These are phyloP conservation scores for Epinephelus moara DNA, from an alignment of 2,113 vertebrate genomes.

Conservation along the genomic window DNA sequence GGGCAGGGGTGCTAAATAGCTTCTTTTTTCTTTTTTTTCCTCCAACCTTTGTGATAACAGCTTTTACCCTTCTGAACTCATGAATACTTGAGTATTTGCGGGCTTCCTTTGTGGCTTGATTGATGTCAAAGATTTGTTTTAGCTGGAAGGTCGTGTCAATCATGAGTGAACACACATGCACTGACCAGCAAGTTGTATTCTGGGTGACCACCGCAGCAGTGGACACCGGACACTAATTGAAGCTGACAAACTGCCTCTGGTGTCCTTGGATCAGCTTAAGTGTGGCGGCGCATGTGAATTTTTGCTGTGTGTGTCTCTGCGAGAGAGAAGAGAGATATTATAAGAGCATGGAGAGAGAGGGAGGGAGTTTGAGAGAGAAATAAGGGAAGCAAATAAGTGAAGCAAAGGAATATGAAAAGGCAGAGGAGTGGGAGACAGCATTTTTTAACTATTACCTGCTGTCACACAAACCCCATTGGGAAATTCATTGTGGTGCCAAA, in stretches of 20 bases:
- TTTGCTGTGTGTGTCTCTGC: not conserved
- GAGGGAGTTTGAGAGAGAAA: not conserved
- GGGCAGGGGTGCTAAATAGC: constrained; percentile 12
- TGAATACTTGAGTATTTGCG: constrained; percentile 52
- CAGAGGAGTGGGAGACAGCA: constrained; percentile 21
- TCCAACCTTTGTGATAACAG: constrained; percentile 32
- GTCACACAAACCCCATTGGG: constrained; percentile 63
- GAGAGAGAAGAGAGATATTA: constrained; percentile 14
- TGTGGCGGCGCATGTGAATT: constrained; percentile 36
- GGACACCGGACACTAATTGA: constrained; percentile 68
- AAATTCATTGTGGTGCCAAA: constrained; percentile 59
- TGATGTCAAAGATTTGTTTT: constrained; percentile 65
- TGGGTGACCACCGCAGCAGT: constrained; percentile 64
- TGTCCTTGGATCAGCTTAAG: constrained; percentile 60
- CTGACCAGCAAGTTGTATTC: constrained; percentile 63
- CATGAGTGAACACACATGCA: constrained; percentile 48
- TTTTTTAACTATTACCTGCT: constrained; percentile 61
- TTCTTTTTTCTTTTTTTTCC: constrained; percentile 7
- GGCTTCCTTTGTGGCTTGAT: constrained; percentile 49
- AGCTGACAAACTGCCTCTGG: constrained; percentile 70
- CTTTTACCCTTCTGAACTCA: constrained; percentile 47
- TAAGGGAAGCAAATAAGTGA: constrained; percentile 23
- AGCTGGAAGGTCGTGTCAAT: constrained; percentile 65
- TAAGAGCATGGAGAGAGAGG: not conserved
- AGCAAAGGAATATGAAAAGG: constrained; percentile 42